phyloP scores from a whole-genome alignment of 2,113 vertebrate species.

The Capreolus pygargus region DNA sequence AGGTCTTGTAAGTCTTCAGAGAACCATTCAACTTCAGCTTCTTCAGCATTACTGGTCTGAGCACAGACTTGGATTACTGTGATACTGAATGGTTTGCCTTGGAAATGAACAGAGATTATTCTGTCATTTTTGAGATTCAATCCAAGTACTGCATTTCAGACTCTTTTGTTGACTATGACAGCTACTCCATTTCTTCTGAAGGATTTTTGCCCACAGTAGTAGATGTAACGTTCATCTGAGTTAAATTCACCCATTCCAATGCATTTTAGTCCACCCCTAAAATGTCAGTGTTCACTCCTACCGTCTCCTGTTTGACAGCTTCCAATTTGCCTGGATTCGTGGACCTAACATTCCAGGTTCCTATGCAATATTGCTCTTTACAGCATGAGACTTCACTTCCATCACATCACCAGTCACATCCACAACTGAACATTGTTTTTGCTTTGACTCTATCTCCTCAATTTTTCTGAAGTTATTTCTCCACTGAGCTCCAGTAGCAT shows the following conservation, averaged over 20 bases:
- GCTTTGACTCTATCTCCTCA: neutral
- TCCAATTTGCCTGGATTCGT: neutral
- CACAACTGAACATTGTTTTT: neutral
- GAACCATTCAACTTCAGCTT: neutral
- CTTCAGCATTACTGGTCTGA: neutral
- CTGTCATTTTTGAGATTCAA: neutral
- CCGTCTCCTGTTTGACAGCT: neutral
- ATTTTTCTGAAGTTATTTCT: neutral
- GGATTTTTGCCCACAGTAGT: neutral
- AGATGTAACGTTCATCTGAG: neutral
- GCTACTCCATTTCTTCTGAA: neutral
- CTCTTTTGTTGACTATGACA: neutral
- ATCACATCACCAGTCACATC: neutral
- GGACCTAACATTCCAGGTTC: neutral
- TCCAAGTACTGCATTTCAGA: neutral
- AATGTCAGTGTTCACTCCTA: neutral
- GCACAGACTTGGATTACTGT: neutral
- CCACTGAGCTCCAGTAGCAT: neutral
- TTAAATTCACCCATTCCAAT: neutral
- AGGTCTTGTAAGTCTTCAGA: neutral
- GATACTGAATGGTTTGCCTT: neutral
- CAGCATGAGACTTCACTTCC: neutral
- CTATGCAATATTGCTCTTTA: neutral
- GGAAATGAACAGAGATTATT: neutral
- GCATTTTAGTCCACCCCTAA: neutral